Evolutionary conservation across 2,888 invertebrate genomes (phyloP).

Genomic region (Horisme vitalbata): DNA sequence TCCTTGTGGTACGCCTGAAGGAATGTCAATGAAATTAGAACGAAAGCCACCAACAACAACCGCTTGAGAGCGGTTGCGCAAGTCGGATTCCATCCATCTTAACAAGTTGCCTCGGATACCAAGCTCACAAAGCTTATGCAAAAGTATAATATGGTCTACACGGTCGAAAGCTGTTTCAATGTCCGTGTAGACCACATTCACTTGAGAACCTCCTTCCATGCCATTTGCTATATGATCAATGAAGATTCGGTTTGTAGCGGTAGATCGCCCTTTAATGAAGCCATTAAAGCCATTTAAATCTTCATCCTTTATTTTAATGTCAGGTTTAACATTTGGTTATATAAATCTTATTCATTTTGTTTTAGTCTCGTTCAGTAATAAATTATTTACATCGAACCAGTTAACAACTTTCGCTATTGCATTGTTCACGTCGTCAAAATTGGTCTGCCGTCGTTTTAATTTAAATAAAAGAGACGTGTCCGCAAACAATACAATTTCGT

Average conservation of each 20-base stretch:
- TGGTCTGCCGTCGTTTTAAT: no score
- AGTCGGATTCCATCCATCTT: conserved; percentile 23
- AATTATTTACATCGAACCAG: no score
- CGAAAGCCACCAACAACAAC: conserved; percentile 20
- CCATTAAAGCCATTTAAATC: no score
- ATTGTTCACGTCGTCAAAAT: no score
- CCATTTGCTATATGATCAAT: background rate
- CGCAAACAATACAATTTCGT: no score
- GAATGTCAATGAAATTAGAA: conserved; percentile 21
- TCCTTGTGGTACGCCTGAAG: conserved; percentile 33
- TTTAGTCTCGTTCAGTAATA: no score
- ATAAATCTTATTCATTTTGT: no score
- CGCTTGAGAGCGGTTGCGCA: conserved; percentile 19
- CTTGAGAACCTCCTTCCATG: conserved; percentile 18
- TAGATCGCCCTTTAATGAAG: background rate
- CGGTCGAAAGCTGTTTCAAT: conserved; percentile 28
- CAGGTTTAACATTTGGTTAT: no score
- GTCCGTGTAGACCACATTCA: conserved; percentile 24
- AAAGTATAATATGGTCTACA: conserved; percentile 24
- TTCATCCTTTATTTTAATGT: no score
- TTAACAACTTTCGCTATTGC: no score
- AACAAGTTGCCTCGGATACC: conserved; percentile 23
- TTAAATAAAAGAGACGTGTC: no score
- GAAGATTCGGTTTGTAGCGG: background rate
- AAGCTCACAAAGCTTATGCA: conserved; percentile 11